Evolutionary conservation across 1,140 invertebrate species (phyloP).

Genomic region (Papilio dardanus): DNA sequence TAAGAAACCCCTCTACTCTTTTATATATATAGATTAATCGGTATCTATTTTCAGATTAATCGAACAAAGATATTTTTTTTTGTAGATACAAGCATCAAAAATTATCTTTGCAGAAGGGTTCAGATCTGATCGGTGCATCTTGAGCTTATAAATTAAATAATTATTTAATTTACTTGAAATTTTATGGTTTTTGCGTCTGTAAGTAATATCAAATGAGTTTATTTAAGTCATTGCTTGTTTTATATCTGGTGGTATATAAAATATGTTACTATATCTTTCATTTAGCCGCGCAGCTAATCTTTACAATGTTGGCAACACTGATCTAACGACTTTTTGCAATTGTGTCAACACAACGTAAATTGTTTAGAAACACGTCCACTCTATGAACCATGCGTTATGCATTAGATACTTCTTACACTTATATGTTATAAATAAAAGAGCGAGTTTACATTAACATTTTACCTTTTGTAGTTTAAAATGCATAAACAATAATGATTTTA

Average conservation of each 20-base stretch:
- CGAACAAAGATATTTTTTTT: too few species aligned
- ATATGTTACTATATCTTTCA: not conserved
- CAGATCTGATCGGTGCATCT: too few species aligned
- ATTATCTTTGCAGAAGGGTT: too few species aligned
- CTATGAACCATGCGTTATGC: not conserved
- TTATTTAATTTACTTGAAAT: too few species aligned
- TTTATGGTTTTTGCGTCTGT: too few species aligned
- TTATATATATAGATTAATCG: too few species aligned
- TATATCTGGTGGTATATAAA: not conserved
- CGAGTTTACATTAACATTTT: conserved; percentile 18
- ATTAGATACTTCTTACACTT: not conserved
- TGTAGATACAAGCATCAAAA: too few species aligned
- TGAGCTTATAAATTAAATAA: too few species aligned
- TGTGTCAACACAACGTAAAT: conserved; percentile 30
- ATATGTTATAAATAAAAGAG: conserved; percentile 19
- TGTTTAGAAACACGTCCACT: not conserved
- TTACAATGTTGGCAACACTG: conserved; percentile 1
- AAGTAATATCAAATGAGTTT: too few species aligned
- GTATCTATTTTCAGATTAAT: too few species aligned
- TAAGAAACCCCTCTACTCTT: too few species aligned
- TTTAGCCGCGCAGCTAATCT: not conserved
- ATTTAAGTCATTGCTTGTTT: too few species aligned
- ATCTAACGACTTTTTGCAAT: conserved; percentile 19
- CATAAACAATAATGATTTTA: conserved; percentile 5
- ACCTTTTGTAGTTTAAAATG: conserved; percentile 2